A percentile compares a stretch with the other conserved stretches of the same genome.
Conservation (phyloP, 2,797 vertebrate genomes). For the Mormyrus proboscirostris region DNA sequence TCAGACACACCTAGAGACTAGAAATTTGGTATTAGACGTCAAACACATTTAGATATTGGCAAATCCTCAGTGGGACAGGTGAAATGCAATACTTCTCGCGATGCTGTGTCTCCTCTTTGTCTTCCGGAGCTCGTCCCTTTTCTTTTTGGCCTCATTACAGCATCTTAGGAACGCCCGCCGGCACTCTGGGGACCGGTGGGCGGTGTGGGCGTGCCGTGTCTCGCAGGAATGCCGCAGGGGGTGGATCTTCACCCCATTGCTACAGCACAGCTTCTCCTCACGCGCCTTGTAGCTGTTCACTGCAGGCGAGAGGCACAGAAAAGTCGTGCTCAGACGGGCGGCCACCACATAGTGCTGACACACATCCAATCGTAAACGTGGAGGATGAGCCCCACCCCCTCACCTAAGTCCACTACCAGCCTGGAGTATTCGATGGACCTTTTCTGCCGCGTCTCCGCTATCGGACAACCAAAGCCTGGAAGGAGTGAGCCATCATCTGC, state of each 20-base stretch:
- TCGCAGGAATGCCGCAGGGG: conserved; percentile 40
- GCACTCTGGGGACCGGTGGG: conserved; percentile 24
- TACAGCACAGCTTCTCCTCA: conserved; percentile 46
- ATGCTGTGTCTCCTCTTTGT: conserved; percentile 29
- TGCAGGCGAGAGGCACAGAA: conserved; percentile 25
- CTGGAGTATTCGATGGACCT: conserved; percentile 39
- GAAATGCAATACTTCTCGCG: conserved; percentile 45
- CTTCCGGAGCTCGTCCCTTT: conserved; percentile 26
- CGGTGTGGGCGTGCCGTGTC: conserved; percentile 35
- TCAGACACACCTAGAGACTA: background rate
- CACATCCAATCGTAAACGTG: background rate
- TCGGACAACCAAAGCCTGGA: conserved; percentile 45
- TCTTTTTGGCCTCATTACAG: conserved; percentile 44
- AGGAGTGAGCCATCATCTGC: background rate
- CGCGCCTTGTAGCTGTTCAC: conserved; percentile 40
- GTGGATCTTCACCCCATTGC: conserved; percentile 49
- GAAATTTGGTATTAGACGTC: background rate
- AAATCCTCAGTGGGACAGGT: background rate
- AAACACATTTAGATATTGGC: background rate
- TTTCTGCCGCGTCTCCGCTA: conserved; percentile 29
- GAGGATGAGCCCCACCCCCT: background rate
- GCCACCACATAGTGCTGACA: background rate
- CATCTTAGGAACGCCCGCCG: conserved; percentile 41
- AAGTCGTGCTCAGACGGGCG: background rate
- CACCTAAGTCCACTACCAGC: conserved; percentile 43